Evolutionary conservation across 2,888 invertebrate genomes (phyloP).

Genomic region (Neoitamus cyanurus): DNA sequence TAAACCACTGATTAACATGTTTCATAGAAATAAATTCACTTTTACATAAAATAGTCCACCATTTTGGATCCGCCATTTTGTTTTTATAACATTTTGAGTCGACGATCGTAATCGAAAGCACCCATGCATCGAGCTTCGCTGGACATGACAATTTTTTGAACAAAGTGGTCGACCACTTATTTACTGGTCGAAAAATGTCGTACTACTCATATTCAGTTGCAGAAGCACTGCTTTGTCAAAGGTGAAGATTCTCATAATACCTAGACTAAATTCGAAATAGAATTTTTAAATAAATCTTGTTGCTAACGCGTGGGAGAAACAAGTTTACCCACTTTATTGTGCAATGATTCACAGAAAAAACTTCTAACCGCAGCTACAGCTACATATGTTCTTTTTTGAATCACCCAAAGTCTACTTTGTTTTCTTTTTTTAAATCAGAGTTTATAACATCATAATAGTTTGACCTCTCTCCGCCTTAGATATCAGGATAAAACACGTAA

Average conservation of each 20-base stretch:
- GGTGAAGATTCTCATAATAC: background rate
- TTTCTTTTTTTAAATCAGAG: background rate
- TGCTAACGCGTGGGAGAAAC: background rate
- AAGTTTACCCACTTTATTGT: background rate
- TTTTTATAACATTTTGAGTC: too few relatives aligned
- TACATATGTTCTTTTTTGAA: background rate
- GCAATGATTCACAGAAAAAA: background rate
- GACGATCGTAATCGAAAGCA: too few relatives aligned
- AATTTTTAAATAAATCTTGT: background rate
- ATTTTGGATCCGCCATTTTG: too few relatives aligned
- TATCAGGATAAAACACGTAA: background rate
- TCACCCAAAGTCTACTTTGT: background rate
- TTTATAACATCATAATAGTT: background rate
- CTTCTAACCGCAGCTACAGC: background rate
- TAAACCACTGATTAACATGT: too few relatives aligned
- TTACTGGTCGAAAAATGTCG: too few relatives aligned
- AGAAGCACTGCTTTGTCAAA: background rate
- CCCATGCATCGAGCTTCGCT: too few relatives aligned
- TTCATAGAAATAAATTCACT: too few relatives aligned
- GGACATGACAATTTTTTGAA: too few relatives aligned
- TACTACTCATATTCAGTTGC: too few relatives aligned
- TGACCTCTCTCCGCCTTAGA: background rate
- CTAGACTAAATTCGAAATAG: background rate
- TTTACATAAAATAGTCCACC: too few relatives aligned
- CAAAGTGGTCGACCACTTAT: too few relatives aligned